These are phyloP conservation scores for Miichthys miiuy DNA, from an alignment of 2,797 vertebrate genomes.

Conservation along the genomic window DNA sequence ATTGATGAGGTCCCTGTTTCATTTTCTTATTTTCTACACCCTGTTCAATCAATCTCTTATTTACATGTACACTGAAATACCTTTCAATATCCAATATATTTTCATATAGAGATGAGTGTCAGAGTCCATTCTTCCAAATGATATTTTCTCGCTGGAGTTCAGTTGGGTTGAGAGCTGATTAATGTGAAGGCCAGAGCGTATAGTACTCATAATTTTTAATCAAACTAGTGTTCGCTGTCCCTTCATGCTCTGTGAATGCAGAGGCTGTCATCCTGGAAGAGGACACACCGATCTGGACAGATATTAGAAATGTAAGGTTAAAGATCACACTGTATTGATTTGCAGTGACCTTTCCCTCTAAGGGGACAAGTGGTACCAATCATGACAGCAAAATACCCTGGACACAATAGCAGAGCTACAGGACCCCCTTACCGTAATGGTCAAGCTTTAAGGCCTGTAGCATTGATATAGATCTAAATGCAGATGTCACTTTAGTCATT, in stretches of 20 bases:
- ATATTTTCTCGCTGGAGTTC: neutral
- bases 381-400: slow-evolving; percentile 4
- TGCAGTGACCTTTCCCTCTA: slow-evolving; percentile 14
- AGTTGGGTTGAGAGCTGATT: neutral
- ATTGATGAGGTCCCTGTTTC: neutral
- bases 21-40: slow-evolving; percentile 15
- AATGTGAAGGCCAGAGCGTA: neutral
- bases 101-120: neutral
- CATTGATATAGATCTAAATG: slow-evolving; percentile 8
- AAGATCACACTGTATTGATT: slow-evolving; percentile 41
- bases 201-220: slow-evolving; percentile 10
- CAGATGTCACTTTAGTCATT: neutral
- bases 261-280: slow-evolving; percentile 6
- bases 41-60: neutral
- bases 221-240: slow-evolving; percentile 9
- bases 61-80: neutral
- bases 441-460: slow-evolving; percentile 3
- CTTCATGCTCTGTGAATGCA: neutral
- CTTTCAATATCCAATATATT: neutral
- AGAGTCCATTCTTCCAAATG: neutral
- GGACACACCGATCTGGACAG: neutral
- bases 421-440: neutral
- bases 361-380: slow-evolving; percentile 1
- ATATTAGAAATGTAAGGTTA: slow-evolving; percentile 10
- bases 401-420: neutral